Conservation (phyloP, 2,888 invertebrate genomes). For the Melolontha melolontha region DNA sequence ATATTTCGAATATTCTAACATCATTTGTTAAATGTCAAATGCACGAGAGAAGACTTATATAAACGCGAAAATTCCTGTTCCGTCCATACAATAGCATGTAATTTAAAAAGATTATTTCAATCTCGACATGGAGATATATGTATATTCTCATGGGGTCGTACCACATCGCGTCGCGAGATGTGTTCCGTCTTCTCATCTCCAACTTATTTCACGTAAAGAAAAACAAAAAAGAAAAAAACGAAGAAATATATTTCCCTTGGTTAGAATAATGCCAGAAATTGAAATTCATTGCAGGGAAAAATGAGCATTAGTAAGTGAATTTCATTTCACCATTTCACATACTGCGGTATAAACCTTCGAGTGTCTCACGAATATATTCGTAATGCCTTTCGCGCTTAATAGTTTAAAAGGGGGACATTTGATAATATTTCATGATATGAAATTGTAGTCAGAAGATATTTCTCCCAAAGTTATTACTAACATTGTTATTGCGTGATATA, state of each 20-base stretch:
- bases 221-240: neutral
- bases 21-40: no score
- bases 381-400: no score
- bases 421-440: no score
- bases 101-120: constrained; percentile 30
- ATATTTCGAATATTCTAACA: no score
- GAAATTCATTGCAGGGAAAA: constrained; percentile 8
- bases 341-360: no score
- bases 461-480: no score
- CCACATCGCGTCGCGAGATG: neutral
- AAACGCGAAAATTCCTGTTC: constrained; percentile 6
- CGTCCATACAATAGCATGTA: neutral
- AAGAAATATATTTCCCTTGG: no score
- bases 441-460: no score
- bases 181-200: constrained; percentile 3
- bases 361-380: no score
- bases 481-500: no score
- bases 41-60: neutral
- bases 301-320: constrained; percentile 1
- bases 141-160: constrained; percentile 12
- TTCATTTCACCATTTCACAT: neutral
- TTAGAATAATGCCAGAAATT: constrained; percentile 1
- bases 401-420: no score
- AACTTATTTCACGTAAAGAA: neutral
- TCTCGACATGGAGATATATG: constrained; percentile 14